Percentiles rank a stretch among this genome's conserved stretches.
Evolutionary conservation across 2,888 invertebrate species (phyloP).

Genomic region (Stenolophus ochropezus): DNA sequence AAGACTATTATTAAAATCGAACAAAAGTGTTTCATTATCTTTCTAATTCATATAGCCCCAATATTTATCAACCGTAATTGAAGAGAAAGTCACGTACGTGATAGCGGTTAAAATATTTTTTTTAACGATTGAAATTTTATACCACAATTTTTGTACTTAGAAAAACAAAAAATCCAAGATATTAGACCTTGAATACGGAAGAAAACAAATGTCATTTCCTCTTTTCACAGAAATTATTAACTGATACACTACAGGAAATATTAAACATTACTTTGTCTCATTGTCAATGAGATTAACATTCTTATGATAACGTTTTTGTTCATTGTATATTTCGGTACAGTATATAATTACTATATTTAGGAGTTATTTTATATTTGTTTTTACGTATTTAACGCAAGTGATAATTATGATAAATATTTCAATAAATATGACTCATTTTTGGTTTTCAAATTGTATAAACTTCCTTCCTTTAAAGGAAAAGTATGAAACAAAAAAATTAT

Average conservation of each 20-base stretch:
- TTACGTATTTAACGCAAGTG: background rate
- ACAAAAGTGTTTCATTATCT: background rate
- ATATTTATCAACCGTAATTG: background rate
- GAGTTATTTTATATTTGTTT: background rate
- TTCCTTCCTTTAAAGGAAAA: background rate
- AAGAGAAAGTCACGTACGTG: constrained; percentile 15
- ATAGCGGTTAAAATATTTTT: background rate
- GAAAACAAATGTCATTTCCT: constrained; percentile 31
- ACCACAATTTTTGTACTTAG: background rate
- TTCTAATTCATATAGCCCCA: background rate
- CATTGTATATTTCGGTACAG: constrained; percentile 1
- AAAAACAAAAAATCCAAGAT: constrained; percentile 2
- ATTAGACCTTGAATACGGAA: constrained; percentile 23
- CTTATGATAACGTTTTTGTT: constrained; percentile 1
- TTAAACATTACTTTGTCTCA: background rate
- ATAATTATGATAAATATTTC: background rate
- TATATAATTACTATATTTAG: background rate
- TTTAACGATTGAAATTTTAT: background rate
- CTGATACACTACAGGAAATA: constrained; percentile 28
- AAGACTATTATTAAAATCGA: background rate
- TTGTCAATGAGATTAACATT: background rate
- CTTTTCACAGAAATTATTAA: constrained; percentile 23
- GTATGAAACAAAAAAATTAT: no score
- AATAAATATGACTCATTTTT: no score
- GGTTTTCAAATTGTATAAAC: background rate